These are phyloP conservation scores for Enoplosus armatus DNA, from an alignment of 2,797 vertebrate genomes.

Conservation along the genomic window DNA sequence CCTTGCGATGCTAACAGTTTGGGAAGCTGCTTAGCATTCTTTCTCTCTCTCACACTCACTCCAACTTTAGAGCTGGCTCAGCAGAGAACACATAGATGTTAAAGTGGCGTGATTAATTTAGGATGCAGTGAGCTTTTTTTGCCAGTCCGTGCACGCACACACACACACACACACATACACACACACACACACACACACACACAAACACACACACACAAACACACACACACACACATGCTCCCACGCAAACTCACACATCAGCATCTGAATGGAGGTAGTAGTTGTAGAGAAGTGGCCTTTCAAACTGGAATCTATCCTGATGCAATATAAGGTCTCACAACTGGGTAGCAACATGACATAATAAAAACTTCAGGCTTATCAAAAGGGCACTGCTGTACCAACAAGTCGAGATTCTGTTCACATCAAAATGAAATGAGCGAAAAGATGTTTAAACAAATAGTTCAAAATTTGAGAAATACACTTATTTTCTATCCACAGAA, in stretches of 20 bases:
- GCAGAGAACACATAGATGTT: constrained; percentile 76
- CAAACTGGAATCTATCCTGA: constrained; percentile 29
- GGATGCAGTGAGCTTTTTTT: constrained; percentile 68
- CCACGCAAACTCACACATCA: not conserved
- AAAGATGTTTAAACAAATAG: constrained; percentile 7
- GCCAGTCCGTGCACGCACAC: constrained; percentile 14
- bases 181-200: constrained; percentile 19
- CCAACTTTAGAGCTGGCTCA: constrained; percentile 79
- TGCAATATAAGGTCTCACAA: constrained; percentile 32
- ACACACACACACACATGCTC: constrained; percentile 19
- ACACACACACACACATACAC: constrained; percentile 26
- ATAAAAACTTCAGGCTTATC: constrained; percentile 49
- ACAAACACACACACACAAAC: too few relatives aligned
- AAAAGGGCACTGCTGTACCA: constrained; percentile 53
- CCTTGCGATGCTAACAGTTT: constrained; percentile 39
- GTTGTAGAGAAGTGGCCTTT: constrained; percentile 55
- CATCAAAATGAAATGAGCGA: not conserved
- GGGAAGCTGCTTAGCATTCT: constrained; percentile 66
- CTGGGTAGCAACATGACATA: constrained; percentile 27
- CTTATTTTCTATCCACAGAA: not conserved
- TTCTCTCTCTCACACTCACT: constrained; percentile 42
- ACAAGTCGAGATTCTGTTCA: constrained; percentile 19
- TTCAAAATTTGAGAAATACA: not conserved
- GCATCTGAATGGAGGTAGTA: constrained; percentile 47
- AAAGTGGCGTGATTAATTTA: constrained; percentile 79